These are phyloP conservation scores for Tinamus major DNA, from an alignment of 2,797 vertebrate genomes.

Conservation along the genomic window DNA sequence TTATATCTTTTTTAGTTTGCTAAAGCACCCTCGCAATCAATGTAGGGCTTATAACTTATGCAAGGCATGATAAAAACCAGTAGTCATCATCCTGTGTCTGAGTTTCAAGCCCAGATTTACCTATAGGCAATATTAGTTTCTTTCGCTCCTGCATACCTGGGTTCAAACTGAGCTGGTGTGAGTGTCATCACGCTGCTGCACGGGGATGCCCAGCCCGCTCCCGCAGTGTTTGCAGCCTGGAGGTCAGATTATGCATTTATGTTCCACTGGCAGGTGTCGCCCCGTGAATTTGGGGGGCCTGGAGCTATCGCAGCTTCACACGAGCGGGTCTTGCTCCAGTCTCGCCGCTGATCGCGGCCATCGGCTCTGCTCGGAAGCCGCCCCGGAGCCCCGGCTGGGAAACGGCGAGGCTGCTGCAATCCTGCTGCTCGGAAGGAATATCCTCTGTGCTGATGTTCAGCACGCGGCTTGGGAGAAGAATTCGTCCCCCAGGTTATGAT, in stretches of 20 bases:
- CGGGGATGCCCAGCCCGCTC: background rate
- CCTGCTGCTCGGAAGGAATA: background rate
- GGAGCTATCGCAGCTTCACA: background rate
- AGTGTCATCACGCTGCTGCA: background rate
- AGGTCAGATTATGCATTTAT: background rate
- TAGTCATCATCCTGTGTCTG: background rate
- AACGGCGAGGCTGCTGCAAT: constrained; percentile 1
- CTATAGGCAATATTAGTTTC: background rate
- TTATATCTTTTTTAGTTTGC: constrained; percentile 23
- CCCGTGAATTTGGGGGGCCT: background rate
- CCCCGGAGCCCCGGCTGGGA: constrained; percentile 1
- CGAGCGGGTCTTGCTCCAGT: background rate
- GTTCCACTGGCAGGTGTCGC: background rate
- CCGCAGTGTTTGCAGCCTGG: background rate
- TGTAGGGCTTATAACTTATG: constrained; percentile 37
- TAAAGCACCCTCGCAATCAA: constrained; percentile 36
- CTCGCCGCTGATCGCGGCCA: background rate
- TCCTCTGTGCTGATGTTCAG: background rate
- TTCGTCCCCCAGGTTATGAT: background rate
- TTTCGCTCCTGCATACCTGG: background rate
- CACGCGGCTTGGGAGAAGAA: background rate
- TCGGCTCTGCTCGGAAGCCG: constrained; percentile 11
- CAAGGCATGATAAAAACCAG: background rate
- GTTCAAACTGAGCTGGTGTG: constrained; percentile 11
- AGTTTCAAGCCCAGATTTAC: background rate